These are phyloP conservation scores for Serripes groenlandicus DNA, from an alignment of 2,888 invertebrate species.

Conservation along the genomic window DNA sequence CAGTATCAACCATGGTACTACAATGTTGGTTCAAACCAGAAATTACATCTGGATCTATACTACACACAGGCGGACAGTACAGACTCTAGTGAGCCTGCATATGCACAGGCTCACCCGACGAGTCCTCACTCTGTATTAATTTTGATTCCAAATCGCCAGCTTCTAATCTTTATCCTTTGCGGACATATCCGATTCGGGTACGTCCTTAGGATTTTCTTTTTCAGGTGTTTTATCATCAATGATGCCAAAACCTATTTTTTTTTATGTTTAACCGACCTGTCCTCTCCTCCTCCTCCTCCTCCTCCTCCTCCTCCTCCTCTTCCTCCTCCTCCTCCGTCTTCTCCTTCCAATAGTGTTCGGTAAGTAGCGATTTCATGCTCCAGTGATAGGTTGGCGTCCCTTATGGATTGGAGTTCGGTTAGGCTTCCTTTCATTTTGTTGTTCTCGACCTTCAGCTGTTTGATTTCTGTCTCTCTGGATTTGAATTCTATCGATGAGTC, in stretches of 20 bases:
- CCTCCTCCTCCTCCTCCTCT: too few relatives aligned
- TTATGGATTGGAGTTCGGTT: conserved; percentile 86
- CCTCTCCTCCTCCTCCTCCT: too few relatives aligned
- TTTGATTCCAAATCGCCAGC: too few relatives aligned
- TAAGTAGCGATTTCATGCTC: conserved; percentile 88
- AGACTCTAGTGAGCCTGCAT: background rate
- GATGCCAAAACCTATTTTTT: conserved; percentile 15
- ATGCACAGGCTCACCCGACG: background rate
- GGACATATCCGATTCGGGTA: conserved; percentile 4
- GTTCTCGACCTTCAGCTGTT: conserved; percentile 83
- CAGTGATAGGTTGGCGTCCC: conserved; percentile 88
- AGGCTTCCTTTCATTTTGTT: conserved; percentile 85
- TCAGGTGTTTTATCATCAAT: conserved; percentile 19
- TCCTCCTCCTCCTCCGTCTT: too few relatives aligned
- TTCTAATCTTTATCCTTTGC: conserved; percentile 17
- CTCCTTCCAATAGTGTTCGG: conserved; percentile 88
- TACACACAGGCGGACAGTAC: background rate
- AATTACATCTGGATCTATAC: too few relatives aligned
- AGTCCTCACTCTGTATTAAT: too few relatives aligned
- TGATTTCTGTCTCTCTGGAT: conserved; percentile 86
- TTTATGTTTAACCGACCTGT: conserved; percentile 82
- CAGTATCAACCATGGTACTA: too few relatives aligned
- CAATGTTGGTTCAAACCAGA: too few relatives aligned
- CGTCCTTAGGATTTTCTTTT: conserved; percentile 14
- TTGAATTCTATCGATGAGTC: conserved; percentile 87